Evolutionary conservation across 2,888 invertebrate species (phyloP).

Genomic region (Habroteleia sp.): DNA sequence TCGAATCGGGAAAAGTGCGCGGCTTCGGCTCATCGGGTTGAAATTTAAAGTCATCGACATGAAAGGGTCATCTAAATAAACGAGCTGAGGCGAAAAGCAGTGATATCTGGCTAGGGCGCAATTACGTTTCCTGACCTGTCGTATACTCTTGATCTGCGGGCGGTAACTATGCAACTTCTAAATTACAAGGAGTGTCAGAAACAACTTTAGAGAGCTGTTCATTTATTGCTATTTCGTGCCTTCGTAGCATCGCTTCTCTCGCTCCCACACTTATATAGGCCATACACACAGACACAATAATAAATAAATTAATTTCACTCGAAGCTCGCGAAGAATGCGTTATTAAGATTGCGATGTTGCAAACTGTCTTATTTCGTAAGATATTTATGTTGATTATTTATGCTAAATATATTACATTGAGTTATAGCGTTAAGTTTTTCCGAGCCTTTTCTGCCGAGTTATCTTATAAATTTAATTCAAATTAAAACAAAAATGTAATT

Average conservation of each 20-base stretch:
- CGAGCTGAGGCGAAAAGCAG: slow-evolving; percentile 22
- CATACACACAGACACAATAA: slow-evolving; percentile 4
- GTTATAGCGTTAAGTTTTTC: too few relatives aligned
- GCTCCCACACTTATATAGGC: slow-evolving; percentile 1
- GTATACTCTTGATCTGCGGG: slow-evolving; percentile 61
- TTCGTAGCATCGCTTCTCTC: slow-evolving; percentile 41
- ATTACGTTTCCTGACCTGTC: slow-evolving; percentile 61
- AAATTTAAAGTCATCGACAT: slow-evolving; percentile 42
- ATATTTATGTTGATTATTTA: slow-evolving; percentile 34
- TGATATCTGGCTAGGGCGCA: slow-evolving; percentile 56
- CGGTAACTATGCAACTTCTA: slow-evolving; percentile 61
- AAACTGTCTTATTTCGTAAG: slow-evolving; percentile 17
- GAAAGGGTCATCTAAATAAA: slow-evolving; percentile 53
- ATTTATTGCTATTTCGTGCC: slow-evolving; percentile 54
- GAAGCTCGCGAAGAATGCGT: slow-evolving; percentile 44
- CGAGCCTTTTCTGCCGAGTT: too few relatives aligned
- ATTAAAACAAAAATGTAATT: too few relatives aligned
- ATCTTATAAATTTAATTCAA: too few relatives aligned
- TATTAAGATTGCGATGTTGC: slow-evolving; percentile 47
- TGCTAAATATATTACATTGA: too few relatives aligned
- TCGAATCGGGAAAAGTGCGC: slow-evolving; percentile 5
- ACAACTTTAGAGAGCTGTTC: slow-evolving; percentile 58
- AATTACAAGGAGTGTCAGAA: slow-evolving; percentile 62
- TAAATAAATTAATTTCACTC: slow-evolving; percentile 59
- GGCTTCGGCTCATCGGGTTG: slow-evolving; percentile 9